Base-by-base conservation (phyloP, 2,888 invertebrate species). In the Pardosa pseudoannulata region DNA sequence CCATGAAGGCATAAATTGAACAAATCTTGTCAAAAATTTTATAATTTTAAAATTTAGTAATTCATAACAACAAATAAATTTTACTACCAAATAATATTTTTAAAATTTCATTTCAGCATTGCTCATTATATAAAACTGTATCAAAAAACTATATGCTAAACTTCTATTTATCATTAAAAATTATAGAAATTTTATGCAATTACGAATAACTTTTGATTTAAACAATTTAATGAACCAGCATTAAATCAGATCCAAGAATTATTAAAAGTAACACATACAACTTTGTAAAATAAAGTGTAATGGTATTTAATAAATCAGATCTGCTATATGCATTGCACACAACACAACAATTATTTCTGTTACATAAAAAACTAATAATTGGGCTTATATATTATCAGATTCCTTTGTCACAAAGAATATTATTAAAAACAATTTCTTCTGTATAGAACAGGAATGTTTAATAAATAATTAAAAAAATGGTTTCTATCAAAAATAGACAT, bases 401-500 rank as follows among this genome's bases (percentile, higher is more conserved):
- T 46, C 2, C 2, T 11, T 9, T 46, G 16, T 46, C 16, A 36
- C 36, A 36, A 36, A 36, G 6, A 5, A 36, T 36, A 16, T 9
- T 13, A 16, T 16, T 46, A 6, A 6, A 46, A 2, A 16, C 16
- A 16, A 27, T 7, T 11, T 2, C 16, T 62, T 23, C 9, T 28
- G 31, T 23, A 28, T 32, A 79, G 13, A 56, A 36, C 50, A 39
- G 82, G 82, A 82, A 82, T 82, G 82, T 82, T 46, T 11, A 65
- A 65, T 46, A 73, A 65, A 64, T 68, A 28, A 71, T 46, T 41
- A 36, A 70, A 50, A 67, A 80, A 29, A 39, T 23, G 27, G n/a
- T n/a, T 62, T 31, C 13, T 81, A 76, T 74, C 74, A 82, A 82
- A 82, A 82, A 82, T 82, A 82, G 41, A 78, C 23, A 32, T 28